These are phyloP conservation scores for Drosophila mayri DNA, from an alignment of 1,140 invertebrate species.

Conservation along the genomic window DNA sequence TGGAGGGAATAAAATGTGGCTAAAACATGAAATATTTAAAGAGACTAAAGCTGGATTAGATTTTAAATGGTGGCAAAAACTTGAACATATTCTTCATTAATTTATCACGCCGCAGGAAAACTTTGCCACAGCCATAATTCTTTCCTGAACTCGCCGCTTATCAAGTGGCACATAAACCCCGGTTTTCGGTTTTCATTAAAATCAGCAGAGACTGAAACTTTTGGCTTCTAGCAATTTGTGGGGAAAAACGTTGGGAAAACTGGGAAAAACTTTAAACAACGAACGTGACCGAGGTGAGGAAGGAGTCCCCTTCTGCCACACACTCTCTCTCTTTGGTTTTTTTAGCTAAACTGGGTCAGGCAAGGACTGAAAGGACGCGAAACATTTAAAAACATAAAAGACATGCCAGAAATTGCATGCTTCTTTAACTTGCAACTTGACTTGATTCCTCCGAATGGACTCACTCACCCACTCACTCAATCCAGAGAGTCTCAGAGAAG, in stretches of 20 bases:
- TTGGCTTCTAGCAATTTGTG: slow-evolving; percentile 39
- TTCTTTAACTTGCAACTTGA: slow-evolving; percentile 60
- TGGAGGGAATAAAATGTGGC: slow-evolving; percentile 1
- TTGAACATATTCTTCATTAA: slow-evolving; percentile 24
- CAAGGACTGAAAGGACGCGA: slow-evolving; percentile 37
- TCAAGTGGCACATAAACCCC: slow-evolving; percentile 21
- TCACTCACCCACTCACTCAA: slow-evolving; percentile 18
- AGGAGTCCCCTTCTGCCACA: slow-evolving; percentile 34
- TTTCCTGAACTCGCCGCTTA: slow-evolving; percentile 39
- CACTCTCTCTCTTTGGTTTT: slow-evolving; percentile 6
- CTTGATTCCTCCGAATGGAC: slow-evolving; percentile 26
- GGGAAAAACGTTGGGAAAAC: slow-evolving; percentile 11
- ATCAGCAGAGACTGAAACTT: slow-evolving; percentile 40
- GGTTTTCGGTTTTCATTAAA: slow-evolving; percentile 50
- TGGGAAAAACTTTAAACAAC: slow-evolving; percentile 60
- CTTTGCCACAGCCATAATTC: slow-evolving; percentile 44
- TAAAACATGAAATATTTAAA: slow-evolving; percentile 24
- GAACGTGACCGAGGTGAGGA: slow-evolving; percentile 69
- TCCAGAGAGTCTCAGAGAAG: slow-evolving; percentile 2
- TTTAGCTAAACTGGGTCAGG: slow-evolving; percentile 65
- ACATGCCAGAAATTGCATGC: slow-evolving; percentile 58
- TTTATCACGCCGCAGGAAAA: slow-evolving; percentile 26
- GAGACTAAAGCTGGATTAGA: not conserved
- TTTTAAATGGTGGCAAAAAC: slow-evolving; percentile 10
- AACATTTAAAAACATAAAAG: slow-evolving; percentile 67